Percentiles rank a stretch among this genome's conserved stretches.
phyloP scores from a whole-genome alignment of 2,113 vertebrate genomes.

The Climacteris rufus region DNA sequence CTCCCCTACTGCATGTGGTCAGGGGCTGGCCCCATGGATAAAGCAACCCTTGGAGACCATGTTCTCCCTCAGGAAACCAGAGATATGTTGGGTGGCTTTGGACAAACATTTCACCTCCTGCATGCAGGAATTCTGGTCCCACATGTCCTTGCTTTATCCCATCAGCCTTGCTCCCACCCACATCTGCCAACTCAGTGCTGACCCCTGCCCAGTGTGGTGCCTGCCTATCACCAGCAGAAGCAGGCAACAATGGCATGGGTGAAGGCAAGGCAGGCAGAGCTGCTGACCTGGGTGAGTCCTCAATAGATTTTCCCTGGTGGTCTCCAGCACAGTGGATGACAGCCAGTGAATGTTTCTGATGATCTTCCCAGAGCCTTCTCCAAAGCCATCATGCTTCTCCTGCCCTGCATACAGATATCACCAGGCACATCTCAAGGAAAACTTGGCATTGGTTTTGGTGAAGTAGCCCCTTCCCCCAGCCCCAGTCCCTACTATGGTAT shows the following conservation, averaged over 20 bases:
- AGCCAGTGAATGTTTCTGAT: not conserved
- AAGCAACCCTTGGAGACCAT: not conserved
- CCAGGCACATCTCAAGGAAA: not conserved
- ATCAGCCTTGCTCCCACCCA: not conserved
- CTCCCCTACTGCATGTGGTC: rapidly evolving
- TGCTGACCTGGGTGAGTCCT: not conserved
- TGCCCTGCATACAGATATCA: not conserved
- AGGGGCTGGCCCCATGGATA: too few relatives aligned
- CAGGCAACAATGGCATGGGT: not conserved
- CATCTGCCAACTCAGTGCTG: rapidly evolving
- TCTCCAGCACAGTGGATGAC: not conserved
- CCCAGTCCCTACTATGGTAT: rapidly evolving
- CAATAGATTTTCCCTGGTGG: not conserved
- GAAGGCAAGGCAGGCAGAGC: too few relatives aligned
- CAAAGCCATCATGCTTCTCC: not conserved
- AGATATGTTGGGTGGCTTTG: rapidly evolving
- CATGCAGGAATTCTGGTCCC: rapidly evolving
- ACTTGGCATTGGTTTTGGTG: not conserved
- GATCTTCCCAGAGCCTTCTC: not conserved
- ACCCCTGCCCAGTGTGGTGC: rapidly evolving
- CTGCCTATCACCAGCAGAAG: not conserved
- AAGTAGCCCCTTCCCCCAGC: not conserved
- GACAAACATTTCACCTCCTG: not conserved
- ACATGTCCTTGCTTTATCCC: not conserved
- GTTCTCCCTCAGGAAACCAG: not conserved